phyloP scores from a whole-genome alignment of 2,113 vertebrate species.

The Prionailurus viverrinus region DNA sequence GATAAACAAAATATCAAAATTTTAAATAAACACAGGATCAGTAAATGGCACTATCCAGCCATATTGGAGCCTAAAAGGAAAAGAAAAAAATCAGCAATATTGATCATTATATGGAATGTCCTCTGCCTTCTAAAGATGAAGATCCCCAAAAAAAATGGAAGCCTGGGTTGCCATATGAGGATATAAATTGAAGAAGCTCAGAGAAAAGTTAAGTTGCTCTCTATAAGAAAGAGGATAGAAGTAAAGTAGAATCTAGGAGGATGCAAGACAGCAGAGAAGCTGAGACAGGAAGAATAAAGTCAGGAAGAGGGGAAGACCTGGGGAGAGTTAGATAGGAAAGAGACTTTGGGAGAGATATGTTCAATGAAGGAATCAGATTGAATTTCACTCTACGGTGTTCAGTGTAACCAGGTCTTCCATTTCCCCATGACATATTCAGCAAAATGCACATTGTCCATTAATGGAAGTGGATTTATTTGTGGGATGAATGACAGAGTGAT shows the following conservation, averaged over 20 bases:
- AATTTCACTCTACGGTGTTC: not conserved
- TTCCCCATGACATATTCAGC: not conserved
- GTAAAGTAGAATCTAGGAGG: not conserved
- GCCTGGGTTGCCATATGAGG: not conserved
- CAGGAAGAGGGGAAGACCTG: not conserved
- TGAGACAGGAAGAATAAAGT: not conserved
- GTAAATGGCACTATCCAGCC: not conserved
- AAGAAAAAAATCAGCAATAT: conserved; percentile 28
- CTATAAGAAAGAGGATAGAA: not conserved
- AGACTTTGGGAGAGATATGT: not conserved
- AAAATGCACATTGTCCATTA: not conserved
- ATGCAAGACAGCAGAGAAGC: not conserved
- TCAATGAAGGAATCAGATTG: not conserved
- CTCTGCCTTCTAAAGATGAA: conserved; percentile 8
- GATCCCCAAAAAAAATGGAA: not conserved
- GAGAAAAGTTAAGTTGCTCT: conserved; percentile 1
- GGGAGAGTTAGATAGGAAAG: not conserved
- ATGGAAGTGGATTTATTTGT: conserved; percentile 23
- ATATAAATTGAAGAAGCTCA: not conserved
- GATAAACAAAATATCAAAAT: not conserved
- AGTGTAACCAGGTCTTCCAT: not conserved
- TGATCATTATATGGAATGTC: not conserved
- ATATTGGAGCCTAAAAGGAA: not conserved
- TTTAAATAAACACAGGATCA: not conserved
- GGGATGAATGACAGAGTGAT: not conserved